These are phyloP conservation scores for Puntigrus tetrazona DNA, from an alignment of 2,113 vertebrate species.

Conservation along the genomic window DNA sequence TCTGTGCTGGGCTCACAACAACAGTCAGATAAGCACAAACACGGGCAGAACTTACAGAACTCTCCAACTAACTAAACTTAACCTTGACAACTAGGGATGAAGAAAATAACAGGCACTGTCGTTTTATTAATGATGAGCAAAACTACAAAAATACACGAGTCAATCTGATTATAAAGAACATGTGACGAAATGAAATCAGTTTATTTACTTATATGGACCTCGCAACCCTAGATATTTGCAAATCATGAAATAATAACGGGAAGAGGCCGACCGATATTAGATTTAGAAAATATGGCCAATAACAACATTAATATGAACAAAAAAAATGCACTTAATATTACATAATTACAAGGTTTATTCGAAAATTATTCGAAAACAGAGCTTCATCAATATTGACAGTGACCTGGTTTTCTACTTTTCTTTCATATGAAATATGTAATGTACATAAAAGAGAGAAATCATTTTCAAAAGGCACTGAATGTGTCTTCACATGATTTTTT, in stretches of 20 bases:
- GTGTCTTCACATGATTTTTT: too few relatives aligned
- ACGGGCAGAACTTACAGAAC: not conserved
- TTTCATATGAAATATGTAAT: too few relatives aligned
- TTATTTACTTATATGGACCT: not conserved
- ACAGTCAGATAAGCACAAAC: conserved; percentile 24
- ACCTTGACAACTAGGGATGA: not conserved
- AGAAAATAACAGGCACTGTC: not conserved
- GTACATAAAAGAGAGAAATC: too few relatives aligned
- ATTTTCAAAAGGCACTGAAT: too few relatives aligned
- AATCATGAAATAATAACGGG: not conserved
- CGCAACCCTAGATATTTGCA: not conserved
- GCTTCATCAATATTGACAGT: not conserved
- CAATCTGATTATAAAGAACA: not conserved
- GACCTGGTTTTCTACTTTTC: too few relatives aligned
- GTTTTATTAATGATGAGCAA: not conserved
- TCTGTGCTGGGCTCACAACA: conserved; percentile 26
- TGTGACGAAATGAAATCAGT: not conserved
- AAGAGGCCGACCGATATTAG: not conserved
- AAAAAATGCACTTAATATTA: not conserved
- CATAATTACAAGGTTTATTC: not conserved
- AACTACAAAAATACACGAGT: not conserved
- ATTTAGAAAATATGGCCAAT: not conserved
- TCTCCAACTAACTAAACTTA: not conserved
- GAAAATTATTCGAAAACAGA: not conserved
- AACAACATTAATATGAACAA: not conserved